Base-by-base conservation (phyloP, 1,140 invertebrate genomes). In the Medauroidea extradentata region DNA sequence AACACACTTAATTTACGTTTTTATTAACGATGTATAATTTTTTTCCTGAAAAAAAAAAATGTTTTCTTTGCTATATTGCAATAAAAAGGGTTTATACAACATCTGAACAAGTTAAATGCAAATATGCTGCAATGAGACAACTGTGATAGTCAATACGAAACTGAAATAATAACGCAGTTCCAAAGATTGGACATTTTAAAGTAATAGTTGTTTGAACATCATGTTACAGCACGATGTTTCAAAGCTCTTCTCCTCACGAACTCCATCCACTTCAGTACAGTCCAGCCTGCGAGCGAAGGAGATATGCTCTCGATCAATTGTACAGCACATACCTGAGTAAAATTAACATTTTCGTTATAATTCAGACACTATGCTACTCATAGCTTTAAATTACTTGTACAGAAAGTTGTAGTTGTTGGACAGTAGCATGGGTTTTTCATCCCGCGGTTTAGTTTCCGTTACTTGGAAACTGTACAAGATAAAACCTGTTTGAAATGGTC, bases 251-350 rank as follows among this genome's bases (percentile, higher is more conserved):
- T 71, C 19, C 81, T 73, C 56, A 84, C 77, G 60, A 82, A 87
- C 42, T 83, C 74, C 81, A 86, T 82, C 1, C 79, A 82, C 51
- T 78, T 79, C 0, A 75, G 74, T 11, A 84, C 78, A 3, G 86
- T 56, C 82, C 82, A 85, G 0, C 79, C 65, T 0, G 76, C 77
- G 14, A 83, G 78, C 25, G 64, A 71, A 1, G 81, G 78, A 7
- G 80, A 81, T 0, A 81, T 62, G n/a, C 66, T 71, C 5, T 78
- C 66, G 9, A 87, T 63, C 1, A 58, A 65, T 19, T 81, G 74
- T 8, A 86, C 60, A 16, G 77, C 63, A 9, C 14, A 19, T 14
- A 61, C 56, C 60, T 61, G 50, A 8, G 13, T 41, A 25, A 49
- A 38, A 29, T 16, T 25, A 3, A 54, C 4, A 44, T 13, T 21